Percentiles rank a stretch among this genome's conserved stretches.
These are phyloP conservation scores for Chromis chromis DNA, from an alignment of 2,797 vertebrate genomes.

Conservation along the genomic window DNA sequence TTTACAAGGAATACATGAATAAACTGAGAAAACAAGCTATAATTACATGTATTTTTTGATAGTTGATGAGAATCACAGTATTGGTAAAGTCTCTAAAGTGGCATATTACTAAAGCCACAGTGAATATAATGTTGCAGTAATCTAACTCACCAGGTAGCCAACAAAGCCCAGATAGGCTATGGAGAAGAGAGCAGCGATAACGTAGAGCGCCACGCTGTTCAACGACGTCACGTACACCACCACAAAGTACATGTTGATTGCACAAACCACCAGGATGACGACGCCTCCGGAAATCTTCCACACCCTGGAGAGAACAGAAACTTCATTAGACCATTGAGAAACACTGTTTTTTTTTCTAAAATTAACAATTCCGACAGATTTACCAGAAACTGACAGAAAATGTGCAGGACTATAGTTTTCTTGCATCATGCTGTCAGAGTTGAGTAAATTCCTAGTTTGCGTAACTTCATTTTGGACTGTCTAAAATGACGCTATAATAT, in stretches of 20 bases:
- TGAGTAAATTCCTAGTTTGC: slow-evolving; percentile 22
- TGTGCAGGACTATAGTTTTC: neutral
- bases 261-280: slow-evolving; percentile 88
- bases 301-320: slow-evolving; percentile 73
- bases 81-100: no score
- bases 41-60: no score
- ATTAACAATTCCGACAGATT: neutral
- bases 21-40: no score
- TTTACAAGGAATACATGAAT: no score
- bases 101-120: neutral
- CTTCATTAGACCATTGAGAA: slow-evolving; percentile 19
- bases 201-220: slow-evolving; percentile 84
- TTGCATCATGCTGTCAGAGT: neutral
- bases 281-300: slow-evolving; percentile 90
- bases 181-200: slow-evolving; percentile 86
- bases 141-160: slow-evolving; percentile 90
- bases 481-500: neutral
- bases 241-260: slow-evolving; percentile 96
- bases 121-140: neutral
- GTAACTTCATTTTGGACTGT: neutral
- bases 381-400: slow-evolving; percentile 3
- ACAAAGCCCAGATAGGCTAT: slow-evolving; percentile 91
- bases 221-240: slow-evolving; percentile 89
- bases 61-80: no score
- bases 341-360: neutral